Evolutionary conservation across 2,888 invertebrate species (phyloP), one percentile per base, ranked within the genome.

Genomic region (Cactoblastis cactorum): DNA sequence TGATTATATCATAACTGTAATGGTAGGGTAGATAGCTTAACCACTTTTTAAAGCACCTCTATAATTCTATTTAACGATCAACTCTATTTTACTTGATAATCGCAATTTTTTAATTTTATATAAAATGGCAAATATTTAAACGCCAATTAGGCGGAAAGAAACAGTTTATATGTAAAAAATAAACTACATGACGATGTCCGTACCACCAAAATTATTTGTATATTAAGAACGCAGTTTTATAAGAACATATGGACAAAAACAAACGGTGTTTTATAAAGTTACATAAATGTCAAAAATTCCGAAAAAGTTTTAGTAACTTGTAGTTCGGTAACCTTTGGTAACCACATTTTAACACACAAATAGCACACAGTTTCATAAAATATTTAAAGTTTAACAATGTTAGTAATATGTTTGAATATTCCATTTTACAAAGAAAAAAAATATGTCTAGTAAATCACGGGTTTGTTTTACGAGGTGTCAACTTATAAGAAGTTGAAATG

Each of bases 281-380:
- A 9, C 12, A 19, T 32, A n/a, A n/a, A n/a, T n/a, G n/a, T n/a
- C n/a, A n/a, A n/a, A n/a, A n/a, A n/a, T n/a, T n/a, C n/a, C n/a
- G n/a, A 33, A 52, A 28, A 53, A 55, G 52, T 55, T 61, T 58
- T 56, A 49, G 22, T 54, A 56, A 55, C 55, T 56, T 57, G 53
- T 50, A 45, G 49, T 38, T 34, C 14, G 52, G 59, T 61, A 53
- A 61, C 58, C 58, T 61, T 64, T 51, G 57, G 62, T 60, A 62
- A 63, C 57, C 46, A 50, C 37, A 14, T 48, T 55, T 28, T 24
- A 49, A 53, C 47, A 49, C 34, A 38, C 47, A 49, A 46, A 49
- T 28, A 50, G 38, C 45, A 50, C 50, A 45, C 32, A 15, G n/a
- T 41, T 19, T 28, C 12, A 43, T 41, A 41, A 33, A 33, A 28